Evolutionary conservation across 2,797 vertebrate species (phyloP).

Genomic region (Danio aesculapii): DNA sequence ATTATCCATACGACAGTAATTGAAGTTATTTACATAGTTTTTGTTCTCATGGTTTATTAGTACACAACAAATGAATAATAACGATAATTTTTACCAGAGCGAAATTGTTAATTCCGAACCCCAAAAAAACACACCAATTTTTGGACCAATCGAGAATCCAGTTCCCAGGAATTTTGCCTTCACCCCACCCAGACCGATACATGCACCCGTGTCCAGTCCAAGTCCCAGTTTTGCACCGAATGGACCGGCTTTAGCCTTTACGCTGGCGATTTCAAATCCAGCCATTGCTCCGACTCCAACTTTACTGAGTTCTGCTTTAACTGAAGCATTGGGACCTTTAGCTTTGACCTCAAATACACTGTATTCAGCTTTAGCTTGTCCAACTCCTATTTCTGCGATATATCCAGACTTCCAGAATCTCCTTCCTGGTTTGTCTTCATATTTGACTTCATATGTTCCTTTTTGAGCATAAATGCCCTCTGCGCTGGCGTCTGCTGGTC

Average conservation of each 20-base stretch:
- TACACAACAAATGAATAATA: no score
- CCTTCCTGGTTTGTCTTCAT: not conserved
- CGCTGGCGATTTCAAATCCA: slow-evolving; percentile 38
- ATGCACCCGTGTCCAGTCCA: slow-evolving; percentile 37
- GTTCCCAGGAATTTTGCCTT: slow-evolving; percentile 50
- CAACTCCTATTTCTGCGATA: slow-evolving; percentile 12
- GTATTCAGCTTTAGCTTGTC: not conserved
- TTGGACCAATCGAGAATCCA: rapidly evolving
- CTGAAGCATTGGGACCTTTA: slow-evolving; percentile 51
- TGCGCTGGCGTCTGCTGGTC: not conserved
- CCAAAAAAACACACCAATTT: rapidly evolving
- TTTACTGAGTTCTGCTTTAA: not conserved
- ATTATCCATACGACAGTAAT: no score
- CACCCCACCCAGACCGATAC: rapidly evolving
- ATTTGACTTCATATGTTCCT: rapidly evolving
- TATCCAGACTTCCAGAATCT: slow-evolving; percentile 7
- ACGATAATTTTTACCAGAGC: no score
- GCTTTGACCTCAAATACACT: slow-evolving; percentile 2
- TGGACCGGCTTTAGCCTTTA: slow-evolving; percentile 41
- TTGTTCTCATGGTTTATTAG: no score
- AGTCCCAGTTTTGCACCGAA: not conserved
- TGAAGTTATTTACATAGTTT: no score
- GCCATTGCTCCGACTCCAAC: not conserved
- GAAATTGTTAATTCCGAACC: no score
- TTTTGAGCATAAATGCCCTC: rapidly evolving